phyloP scores from a whole-genome alignment of 2,113 vertebrate genomes.

The Cygnus atratus region DNA sequence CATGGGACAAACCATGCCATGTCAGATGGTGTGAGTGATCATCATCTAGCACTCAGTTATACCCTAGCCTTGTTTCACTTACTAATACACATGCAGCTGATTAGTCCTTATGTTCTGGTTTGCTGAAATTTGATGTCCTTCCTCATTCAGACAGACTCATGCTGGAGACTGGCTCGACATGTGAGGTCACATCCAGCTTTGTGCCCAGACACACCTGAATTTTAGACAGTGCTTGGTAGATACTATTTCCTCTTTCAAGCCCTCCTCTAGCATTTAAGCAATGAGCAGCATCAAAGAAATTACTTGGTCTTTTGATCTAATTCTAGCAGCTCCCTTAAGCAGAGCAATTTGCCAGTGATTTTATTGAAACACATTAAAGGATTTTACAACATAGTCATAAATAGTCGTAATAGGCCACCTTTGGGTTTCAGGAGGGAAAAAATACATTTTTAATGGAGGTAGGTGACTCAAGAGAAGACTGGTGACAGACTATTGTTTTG shows the following conservation, averaged over 20 bases:
- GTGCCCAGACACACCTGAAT: not conserved
- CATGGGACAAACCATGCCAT: accelerated
- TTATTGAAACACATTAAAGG: constrained; percentile 13
- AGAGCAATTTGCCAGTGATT: constrained; percentile 34
- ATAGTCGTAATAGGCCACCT: constrained; percentile 11
- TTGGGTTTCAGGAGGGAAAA: not conserved
- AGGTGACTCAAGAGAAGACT: constrained; percentile 6
- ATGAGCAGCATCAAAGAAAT: not conserved
- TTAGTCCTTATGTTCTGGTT: not conserved
- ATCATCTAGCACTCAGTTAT: not conserved
- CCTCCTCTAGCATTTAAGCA: not conserved
- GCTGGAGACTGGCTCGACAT: not conserved
- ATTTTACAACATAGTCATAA: constrained; percentile 49
- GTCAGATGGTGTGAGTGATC: not conserved
- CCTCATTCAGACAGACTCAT: not conserved
- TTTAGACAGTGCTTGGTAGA: not conserved
- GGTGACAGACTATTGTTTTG: not conserved
- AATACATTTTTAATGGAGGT: constrained; percentile 7
- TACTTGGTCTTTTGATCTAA: not conserved
- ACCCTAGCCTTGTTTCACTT: not conserved
- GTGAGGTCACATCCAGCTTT: not conserved
- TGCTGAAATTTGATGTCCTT: not conserved
- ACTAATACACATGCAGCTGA: not conserved
- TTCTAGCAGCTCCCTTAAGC: not conserved
- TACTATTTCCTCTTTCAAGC: not conserved